Evolutionary conservation across 2,797 vertebrate genomes (phyloP), one percentile per base, ranked within the genome.

Genomic region (Crotalus adamanteus): DNA sequence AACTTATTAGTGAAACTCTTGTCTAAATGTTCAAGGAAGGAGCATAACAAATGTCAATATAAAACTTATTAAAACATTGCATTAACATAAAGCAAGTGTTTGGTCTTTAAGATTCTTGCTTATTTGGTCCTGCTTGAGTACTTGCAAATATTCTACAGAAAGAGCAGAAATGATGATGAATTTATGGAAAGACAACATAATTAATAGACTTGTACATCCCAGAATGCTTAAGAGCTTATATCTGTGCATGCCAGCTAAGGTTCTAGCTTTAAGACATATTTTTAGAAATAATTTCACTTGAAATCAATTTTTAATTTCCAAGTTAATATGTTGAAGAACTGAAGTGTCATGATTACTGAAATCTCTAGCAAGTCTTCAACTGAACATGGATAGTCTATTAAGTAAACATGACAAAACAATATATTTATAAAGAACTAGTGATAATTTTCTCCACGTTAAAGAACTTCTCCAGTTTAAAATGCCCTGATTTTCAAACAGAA

Each of bases 231-330:
- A 37, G 25, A 55, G 6, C n/a, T 42, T 56, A 26, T 6, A 90
- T 37, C 55, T 59, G 90, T 20, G 55, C 12, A 16, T 56, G 55
- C 37, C 69, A 42, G 31, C 11, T 90, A 47, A 83, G 37, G 31
- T 59, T 60, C 8, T 57, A 53, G 57, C 42, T 53, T n/a, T 51
- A 53, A 57, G 26, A 61, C 37, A 86, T 53, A 42, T 61, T 28
- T 91, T 86, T 86, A 86, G 42, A 86, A 91, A 86, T 83, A 90
- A 37, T 3, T 3, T 86, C 59, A 86, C 20, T 9, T 91, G 47
- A 86, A 91, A 63, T 86, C 83, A 61, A 26, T 91, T 91, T 28
- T 53, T 73, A 63, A 86, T 91, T 86, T 51, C 90, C 83, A 86
- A 91, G 47, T 63, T 55, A 91, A 91, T 63, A 55, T 91, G 47